phyloP scores from a whole-genome alignment of 53 echinoderm and acorn worm genomes.

The Hippasteria phrygiana region DNA sequence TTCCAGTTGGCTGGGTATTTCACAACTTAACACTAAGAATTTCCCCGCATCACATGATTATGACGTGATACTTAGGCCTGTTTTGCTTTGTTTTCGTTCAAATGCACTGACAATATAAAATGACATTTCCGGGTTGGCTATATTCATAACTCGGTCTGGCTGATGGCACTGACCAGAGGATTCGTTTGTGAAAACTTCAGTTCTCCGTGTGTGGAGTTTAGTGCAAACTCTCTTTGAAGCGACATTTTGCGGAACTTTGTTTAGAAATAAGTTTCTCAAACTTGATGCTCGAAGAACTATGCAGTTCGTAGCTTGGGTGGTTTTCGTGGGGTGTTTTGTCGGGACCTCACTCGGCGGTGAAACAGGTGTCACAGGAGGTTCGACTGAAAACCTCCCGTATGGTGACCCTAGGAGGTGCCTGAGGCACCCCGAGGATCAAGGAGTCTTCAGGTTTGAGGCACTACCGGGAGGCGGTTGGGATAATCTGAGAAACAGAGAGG shows the following conservation, averaged over 20 bases:
- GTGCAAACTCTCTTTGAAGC: no score
- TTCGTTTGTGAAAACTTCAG: neutral
- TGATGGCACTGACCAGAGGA: neutral
- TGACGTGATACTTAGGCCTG: neutral
- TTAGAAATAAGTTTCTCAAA: no score
- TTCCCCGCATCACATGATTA: neutral
- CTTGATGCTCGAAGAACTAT: no score
- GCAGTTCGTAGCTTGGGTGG: neutral
- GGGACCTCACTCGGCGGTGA: neutral
- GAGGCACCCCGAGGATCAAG: neutral
- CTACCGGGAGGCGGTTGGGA: slow-evolving; percentile 61
- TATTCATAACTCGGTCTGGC: neutral
- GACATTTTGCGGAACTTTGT: no score
- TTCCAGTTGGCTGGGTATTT: no score
- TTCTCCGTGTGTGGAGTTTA: no score
- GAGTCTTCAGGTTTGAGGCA: slow-evolving; percentile 32
- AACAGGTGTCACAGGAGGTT: neutral
- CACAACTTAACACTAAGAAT: no score
- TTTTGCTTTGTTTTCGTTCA: neutral
- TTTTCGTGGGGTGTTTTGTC: neutral
- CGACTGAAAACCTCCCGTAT: neutral
- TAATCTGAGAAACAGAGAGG: slow-evolving; percentile 62
- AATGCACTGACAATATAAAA: neutral
- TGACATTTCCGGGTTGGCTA: neutral
- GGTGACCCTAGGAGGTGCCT: slow-evolving; percentile 43